These are phyloP conservation scores for Buphagus erythrorhynchus DNA, from an alignment of 2,797 vertebrate species.

Conservation along the genomic window DNA sequence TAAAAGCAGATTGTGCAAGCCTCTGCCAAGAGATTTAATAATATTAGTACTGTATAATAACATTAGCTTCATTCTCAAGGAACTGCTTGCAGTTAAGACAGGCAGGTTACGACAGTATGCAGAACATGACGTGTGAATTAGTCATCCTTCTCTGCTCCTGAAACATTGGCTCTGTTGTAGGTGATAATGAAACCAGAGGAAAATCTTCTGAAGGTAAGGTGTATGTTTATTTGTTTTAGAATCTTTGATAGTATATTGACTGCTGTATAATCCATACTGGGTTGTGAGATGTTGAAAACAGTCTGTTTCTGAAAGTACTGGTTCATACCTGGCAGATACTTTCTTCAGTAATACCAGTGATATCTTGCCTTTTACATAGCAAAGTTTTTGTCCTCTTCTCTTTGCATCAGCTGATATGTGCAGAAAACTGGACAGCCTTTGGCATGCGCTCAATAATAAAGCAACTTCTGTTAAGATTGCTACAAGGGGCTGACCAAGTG, in stretches of 20 bases:
- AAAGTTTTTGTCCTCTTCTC: neutral
- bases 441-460: neutral
- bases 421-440: neutral
- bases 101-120: conserved; percentile 37
- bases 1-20: conserved; percentile 34
- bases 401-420: neutral
- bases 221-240: conserved; percentile 29
- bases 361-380: neutral
- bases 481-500: neutral
- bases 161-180: neutral
- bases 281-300: neutral
- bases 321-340: neutral
- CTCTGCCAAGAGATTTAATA: conserved; percentile 63
- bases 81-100: neutral
- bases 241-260: conserved; percentile 19
- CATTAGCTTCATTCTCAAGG: neutral
- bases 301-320: conserved; percentile 19
- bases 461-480: neutral
- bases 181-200: conserved; percentile 4
- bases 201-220: neutral
- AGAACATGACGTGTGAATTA: neutral
- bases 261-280: neutral
- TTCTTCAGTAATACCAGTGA: neutral
- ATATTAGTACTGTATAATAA: conserved; percentile 65
- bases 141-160: neutral